A percentile compares a stretch with the other conserved stretches of the same genome.
Conservation (phyloP, 2,797 vertebrate genomes). For the Heterohyrax brucei region DNA sequence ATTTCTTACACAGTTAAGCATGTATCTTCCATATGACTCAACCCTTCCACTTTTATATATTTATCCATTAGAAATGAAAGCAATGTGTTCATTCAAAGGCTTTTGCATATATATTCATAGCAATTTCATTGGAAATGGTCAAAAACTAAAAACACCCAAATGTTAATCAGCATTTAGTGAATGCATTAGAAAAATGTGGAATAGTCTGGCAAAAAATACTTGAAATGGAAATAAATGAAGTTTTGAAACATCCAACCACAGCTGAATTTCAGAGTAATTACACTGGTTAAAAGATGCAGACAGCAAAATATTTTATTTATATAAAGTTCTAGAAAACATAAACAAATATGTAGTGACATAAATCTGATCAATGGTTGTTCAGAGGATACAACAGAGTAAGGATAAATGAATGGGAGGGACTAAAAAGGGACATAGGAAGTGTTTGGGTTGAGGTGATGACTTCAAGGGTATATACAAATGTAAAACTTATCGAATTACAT, state of each 20-base stretch:
- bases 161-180: background rate
- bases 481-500: background rate
- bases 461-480: background rate
- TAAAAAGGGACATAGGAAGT: background rate
- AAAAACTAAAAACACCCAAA: background rate
- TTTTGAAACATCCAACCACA: background rate
- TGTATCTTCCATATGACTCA: background rate
- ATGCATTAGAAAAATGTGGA: background rate
- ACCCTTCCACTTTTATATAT: background rate
- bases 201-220: background rate
- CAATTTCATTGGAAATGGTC: background rate
- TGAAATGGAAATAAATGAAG: background rate
- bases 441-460: background rate
- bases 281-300: background rate
- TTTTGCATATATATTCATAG: background rate
- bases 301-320: background rate
- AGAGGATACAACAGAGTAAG: background rate
- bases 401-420: background rate
- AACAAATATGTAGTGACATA: background rate
- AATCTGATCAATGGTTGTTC: background rate
- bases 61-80: background rate
- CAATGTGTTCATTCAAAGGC: background rate
- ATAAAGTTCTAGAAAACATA: background rate
- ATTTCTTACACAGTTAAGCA: background rate
- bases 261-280: background rate